phyloP scores from a whole-genome alignment of 1,140 invertebrate species.

The Drosophila kurseongensis region DNA sequence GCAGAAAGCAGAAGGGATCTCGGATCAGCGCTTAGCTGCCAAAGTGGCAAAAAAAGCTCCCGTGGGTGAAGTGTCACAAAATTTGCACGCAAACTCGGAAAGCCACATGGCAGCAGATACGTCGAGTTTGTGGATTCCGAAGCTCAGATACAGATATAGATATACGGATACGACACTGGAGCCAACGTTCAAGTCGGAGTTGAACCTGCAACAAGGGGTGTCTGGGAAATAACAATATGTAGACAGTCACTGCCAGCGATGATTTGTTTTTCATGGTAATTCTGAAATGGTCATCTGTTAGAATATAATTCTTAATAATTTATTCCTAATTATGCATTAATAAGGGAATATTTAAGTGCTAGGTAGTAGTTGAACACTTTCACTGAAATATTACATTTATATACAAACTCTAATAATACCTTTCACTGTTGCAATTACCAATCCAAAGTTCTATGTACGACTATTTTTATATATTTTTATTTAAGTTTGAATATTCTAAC shows the following conservation, averaged over 20 bases:
- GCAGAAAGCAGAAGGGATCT: constrained; percentile 9
- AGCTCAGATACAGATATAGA: constrained; percentile 20
- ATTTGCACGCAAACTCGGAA: constrained; percentile 70
- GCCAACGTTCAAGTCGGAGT: constrained; percentile 17
- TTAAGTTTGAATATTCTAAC: background rate
- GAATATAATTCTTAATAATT: background rate
- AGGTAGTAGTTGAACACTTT: too few relatives aligned
- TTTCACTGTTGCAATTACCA: too few relatives aligned
- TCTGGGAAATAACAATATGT: constrained; percentile 8
- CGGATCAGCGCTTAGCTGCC: constrained; percentile 31
- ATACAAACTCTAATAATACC: too few relatives aligned
- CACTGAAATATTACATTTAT: too few relatives aligned
- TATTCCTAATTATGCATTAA: too few relatives aligned
- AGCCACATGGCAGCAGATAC: constrained; percentile 58
- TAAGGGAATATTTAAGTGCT: too few relatives aligned
- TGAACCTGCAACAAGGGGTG: constrained; percentile 14
- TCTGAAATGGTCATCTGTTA: background rate
- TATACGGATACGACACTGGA: constrained; percentile 21
- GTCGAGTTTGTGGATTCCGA: constrained; percentile 19
- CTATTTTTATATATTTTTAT: too few relatives aligned
- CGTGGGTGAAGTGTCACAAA: constrained; percentile 80
- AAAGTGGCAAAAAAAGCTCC: constrained; percentile 59
- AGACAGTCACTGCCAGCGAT: background rate
- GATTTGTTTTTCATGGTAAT: background rate
- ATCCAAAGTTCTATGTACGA: too few relatives aligned